phyloP scores from a whole-genome alignment of 2,888 invertebrate species.

The Eilema sororculum region DNA sequence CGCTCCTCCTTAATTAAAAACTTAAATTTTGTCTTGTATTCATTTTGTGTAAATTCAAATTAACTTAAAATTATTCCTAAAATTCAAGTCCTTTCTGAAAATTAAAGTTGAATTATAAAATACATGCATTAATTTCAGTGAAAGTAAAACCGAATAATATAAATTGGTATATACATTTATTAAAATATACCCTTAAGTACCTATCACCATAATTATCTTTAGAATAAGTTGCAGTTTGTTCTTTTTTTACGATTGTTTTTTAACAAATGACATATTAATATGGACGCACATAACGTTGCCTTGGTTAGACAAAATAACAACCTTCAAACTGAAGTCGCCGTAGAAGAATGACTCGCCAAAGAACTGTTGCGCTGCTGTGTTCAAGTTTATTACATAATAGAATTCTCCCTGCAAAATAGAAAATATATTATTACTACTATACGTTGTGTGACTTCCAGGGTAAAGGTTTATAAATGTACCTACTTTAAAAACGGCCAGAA shows the following conservation, averaged over 20 bases:
- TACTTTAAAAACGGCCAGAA: too few species aligned
- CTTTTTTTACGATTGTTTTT: slow-evolving; percentile 13
- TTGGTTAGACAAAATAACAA: slow-evolving; percentile 25
- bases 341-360: slow-evolving; percentile 43
- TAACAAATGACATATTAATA: slow-evolving; percentile 25
- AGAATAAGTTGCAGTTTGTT: background rate
- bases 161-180: background rate
- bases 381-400: slow-evolving; percentile 26
- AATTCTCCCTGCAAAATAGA: slow-evolving; percentile 34
- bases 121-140: too few species aligned
- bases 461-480: too few species aligned
- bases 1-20: too few species aligned
- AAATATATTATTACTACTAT: background rate
- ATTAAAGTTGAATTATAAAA: background rate
- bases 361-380: slow-evolving; percentile 22
- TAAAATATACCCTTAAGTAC: background rate
- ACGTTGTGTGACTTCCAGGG: too few species aligned
- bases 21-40: too few species aligned
- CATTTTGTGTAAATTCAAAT: background rate
- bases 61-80: background rate
- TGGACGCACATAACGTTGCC: slow-evolving; percentile 39
- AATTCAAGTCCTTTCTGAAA: background rate
- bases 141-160: background rate
- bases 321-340: slow-evolving; percentile 39
- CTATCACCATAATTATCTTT: background rate